phyloP scores from a whole-genome alignment of 2,888 invertebrate genomes.

The Therioaphis trifolii region DNA sequence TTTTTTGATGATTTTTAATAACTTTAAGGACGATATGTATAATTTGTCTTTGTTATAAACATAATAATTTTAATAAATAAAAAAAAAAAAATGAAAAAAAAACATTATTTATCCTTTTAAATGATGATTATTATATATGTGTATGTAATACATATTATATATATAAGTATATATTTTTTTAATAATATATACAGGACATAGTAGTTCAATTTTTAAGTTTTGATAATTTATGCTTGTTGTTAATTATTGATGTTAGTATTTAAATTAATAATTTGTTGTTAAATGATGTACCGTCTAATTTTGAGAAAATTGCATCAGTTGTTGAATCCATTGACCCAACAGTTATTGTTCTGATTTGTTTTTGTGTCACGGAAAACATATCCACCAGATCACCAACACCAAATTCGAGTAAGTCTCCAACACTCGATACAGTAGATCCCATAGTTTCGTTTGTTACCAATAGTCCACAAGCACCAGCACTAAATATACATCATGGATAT shows the following conservation, averaged over 20 bases:
- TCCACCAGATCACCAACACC: slow-evolving; percentile 54
- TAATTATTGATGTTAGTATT: no score
- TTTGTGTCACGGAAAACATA: slow-evolving; percentile 55
- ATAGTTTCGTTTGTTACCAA: slow-evolving; percentile 50
- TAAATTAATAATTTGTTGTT: no score
- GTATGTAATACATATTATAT: background rate
- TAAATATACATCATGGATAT: background rate
- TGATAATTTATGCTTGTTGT: no score
- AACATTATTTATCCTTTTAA: no score
- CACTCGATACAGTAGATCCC: slow-evolving; percentile 22
- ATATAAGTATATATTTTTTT: no score
- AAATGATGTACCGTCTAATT: slow-evolving; percentile 50
- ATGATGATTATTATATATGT: no score
- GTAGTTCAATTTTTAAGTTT: no score
- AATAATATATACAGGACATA: no score
- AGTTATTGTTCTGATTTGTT: slow-evolving; percentile 55
- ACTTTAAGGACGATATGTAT: background rate
- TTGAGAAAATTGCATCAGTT: slow-evolving; percentile 37
- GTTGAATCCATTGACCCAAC: slow-evolving; percentile 52
- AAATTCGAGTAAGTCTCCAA: slow-evolving; percentile 46
- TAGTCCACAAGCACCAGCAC: slow-evolving; percentile 50
- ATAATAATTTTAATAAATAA: background rate
- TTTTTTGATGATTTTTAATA: background rate
- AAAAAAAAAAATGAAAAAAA: no score
- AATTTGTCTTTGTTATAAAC: background rate